These are phyloP conservation scores for Aporophyla lueneburgensis DNA, from an alignment of 2,888 invertebrate genomes.

Conservation along the genomic window DNA sequence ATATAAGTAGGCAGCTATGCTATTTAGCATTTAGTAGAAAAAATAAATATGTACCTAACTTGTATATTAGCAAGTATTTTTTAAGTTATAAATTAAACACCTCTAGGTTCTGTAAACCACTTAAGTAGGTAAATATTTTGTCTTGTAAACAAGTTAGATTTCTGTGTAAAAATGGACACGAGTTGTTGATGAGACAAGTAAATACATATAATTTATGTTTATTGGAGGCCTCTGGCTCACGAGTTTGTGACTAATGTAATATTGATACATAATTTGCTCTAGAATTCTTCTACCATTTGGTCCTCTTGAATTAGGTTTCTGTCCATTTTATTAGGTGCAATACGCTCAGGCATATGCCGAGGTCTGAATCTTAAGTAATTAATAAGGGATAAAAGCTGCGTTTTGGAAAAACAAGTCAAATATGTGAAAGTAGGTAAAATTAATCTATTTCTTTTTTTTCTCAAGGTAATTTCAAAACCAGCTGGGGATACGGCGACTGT, in stretches of 20 bases:
- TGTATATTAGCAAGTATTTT: not conserved
- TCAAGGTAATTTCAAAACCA: too few species aligned
- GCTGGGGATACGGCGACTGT: too few species aligned
- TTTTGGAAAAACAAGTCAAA: not conserved
- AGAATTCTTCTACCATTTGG: not conserved
- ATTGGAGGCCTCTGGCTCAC: not conserved
- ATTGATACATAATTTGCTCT: not conserved
- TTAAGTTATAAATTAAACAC: not conserved
- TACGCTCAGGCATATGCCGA: not conserved
- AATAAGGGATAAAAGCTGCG: too few species aligned
- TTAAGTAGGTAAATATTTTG: not conserved
- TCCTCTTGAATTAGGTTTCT: not conserved
- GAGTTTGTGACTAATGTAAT: not conserved
- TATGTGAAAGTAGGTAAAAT: not conserved
- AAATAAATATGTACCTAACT: not conserved
- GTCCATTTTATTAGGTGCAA: not conserved
- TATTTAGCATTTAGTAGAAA: not conserved
- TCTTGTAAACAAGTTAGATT: slow-evolving; percentile 23
- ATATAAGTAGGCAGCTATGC: not conserved
- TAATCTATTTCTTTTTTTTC: not conserved
- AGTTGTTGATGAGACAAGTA: slow-evolving; percentile 11
- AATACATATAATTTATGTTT: not conserved
- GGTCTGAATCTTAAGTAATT: not conserved
- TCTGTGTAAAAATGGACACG: slow-evolving; percentile 23
- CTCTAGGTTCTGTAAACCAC: slow-evolving; percentile 1